Percentiles rank a stretch among this genome's conserved stretches.
Conservation (phyloP, 2,797 vertebrate genomes). For the Danionella dracula region DNA sequence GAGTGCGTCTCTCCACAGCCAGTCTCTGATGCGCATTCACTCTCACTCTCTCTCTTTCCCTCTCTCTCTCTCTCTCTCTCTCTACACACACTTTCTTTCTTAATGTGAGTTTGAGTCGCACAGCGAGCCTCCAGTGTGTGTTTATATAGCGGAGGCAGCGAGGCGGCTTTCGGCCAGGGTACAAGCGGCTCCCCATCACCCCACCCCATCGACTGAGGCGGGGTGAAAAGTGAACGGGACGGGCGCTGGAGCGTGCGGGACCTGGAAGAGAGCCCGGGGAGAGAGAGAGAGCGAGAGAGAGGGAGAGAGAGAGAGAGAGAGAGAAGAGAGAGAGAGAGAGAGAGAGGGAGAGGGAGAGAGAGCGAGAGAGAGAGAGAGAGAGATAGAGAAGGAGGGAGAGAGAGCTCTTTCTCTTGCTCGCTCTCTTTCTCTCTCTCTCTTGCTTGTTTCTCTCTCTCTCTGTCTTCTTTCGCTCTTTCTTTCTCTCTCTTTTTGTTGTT, state of each 20-base stretch:
- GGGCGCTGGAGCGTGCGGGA: conserved; percentile 77
- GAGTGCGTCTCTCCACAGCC: conserved; percentile 45
- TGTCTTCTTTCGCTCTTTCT: neutral
- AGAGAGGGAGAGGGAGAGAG: no score
- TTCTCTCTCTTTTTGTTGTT: neutral
- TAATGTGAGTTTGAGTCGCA: conserved; percentile 68
- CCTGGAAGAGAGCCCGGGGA: conserved; percentile 62
- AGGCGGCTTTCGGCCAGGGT: conserved; percentile 76
- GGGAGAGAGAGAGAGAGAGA: conserved; percentile 27
- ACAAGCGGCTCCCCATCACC: conserved; percentile 57
- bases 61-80: conserved; percentile 52
- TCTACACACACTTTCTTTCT: conserved; percentile 71
- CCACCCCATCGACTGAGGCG: conserved; percentile 63
- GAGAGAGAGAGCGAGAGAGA: conserved; percentile 18
- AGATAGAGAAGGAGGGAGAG: no score
- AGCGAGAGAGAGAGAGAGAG: no score
- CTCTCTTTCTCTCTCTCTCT: no score
- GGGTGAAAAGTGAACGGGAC: conserved; percentile 73
- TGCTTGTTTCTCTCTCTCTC: no score
- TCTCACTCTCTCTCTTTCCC: conserved; percentile 50
- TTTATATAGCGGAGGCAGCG: conserved; percentile 92
- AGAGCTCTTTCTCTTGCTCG: no score
- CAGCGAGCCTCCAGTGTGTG: conserved; percentile 77
- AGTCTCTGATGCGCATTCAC: conserved; percentile 47
- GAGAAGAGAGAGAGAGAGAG: no score